Evolutionary conservation across 2,888 invertebrate genomes (phyloP), one percentile per base, ranked within the genome.

Genomic region (Choreutis nemorana): DNA sequence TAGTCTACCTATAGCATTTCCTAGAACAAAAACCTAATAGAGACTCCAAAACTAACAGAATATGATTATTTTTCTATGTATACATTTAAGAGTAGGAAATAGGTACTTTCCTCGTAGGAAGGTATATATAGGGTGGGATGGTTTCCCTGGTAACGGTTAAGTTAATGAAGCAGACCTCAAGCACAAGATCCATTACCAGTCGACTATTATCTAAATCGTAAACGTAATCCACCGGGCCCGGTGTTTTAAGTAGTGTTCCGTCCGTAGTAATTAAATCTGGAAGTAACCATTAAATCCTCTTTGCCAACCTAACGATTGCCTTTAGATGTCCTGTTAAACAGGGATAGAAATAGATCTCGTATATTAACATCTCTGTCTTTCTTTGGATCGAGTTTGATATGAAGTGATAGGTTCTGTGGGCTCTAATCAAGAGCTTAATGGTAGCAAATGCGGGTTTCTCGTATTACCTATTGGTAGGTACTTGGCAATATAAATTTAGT

Each of bases 381-480:
- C n/a, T n/a, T n/a, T n/a, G n/a, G n/a, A n/a, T n/a, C n/a, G n/a
- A n/a, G n/a, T n/a, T n/a, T n/a, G n/a, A n/a, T n/a, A n/a, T n/a
- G n/a, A n/a, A n/a, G n/a, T n/a, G n/a, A n/a, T n/a, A n/a, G n/a
- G n/a, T n/a, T 48, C 14, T 54, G 59, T 55, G 56, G 49, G 50
- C 50, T 41, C 62, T 68, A 68, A 70, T 67, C 63, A 67, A 65
- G 55, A 49, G 46, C 52, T 40, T 63, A 57, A 64, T 56, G 59
- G 55, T 42, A 37, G 50, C 49, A 45, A 46, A 51, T 53, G 46
- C 50, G 48, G 48, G 45, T 32, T 22, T 23, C 23, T 23, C n/a
- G n/a, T n/a, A n/a, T n/a, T n/a, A n/a, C n/a, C 26, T 14, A 23
- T 28, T 25, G 25, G 25, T 27, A 30, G 23, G 23, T 15, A 13